phyloP scores from a whole-genome alignment of 37 sponge, comb jelly and placozoan genomes.

The Diacarnus erythraeanus region DNA sequence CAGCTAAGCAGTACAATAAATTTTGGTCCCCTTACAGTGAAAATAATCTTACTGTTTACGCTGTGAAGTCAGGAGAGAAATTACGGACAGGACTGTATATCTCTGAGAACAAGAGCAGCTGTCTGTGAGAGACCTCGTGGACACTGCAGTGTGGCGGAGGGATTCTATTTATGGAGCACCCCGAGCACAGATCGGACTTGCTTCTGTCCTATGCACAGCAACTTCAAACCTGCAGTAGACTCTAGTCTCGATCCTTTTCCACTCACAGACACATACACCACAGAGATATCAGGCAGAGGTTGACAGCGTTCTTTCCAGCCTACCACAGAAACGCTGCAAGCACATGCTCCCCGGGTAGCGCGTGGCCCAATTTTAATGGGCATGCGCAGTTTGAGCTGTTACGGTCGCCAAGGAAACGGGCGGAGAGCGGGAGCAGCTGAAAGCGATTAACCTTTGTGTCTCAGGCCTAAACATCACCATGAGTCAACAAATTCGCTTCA shows the following conservation, averaged over 20 bases:
- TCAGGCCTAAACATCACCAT: conserved; percentile 50
- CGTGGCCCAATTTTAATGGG: not conserved
- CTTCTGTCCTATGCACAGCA: not conserved
- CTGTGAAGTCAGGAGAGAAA: not conserved
- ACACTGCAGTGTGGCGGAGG: not conserved
- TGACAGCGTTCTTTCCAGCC: not conserved
- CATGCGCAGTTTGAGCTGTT: not conserved
- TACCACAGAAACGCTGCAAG: conserved; percentile 1
- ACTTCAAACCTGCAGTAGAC: not conserved
- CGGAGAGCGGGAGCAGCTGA: not conserved
- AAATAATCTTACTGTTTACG: too few species aligned
- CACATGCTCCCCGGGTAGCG: not conserved
- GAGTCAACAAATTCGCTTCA: conserved; percentile 86
- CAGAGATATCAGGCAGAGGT: not conserved
- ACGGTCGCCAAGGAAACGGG: not conserved
- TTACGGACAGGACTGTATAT: not conserved
- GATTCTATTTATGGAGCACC: conserved; percentile 11
- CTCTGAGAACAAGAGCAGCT: not conserved
- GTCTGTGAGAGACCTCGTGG: not conserved
- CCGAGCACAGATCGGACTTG: not conserved
- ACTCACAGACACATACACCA: not conserved
- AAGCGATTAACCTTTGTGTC: not conserved
- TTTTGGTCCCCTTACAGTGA: not conserved
- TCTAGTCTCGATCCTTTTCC: not conserved
- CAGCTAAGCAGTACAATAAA: not conserved